phyloP scores from a whole-genome alignment of 2,113 vertebrate genomes.

The Gobiocypris rarus region DNA sequence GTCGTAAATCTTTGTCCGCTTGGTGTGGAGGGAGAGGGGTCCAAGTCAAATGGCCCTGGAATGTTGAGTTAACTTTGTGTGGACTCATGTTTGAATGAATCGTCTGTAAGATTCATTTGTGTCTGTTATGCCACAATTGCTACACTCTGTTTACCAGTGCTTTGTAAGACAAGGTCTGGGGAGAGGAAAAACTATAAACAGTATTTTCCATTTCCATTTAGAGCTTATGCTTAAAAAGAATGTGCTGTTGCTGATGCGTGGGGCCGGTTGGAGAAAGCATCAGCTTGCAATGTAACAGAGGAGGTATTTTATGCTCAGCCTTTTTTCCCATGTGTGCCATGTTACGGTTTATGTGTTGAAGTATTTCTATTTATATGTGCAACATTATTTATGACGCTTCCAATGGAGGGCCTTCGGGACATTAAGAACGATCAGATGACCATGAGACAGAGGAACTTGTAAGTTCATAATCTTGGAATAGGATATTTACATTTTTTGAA shows the following conservation, averaged over 20 bases:
- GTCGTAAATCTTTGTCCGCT: no score
- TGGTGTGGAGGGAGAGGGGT: no score
- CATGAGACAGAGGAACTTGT: no score
- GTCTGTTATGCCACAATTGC: no score
- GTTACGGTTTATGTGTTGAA: neutral
- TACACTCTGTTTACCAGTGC: neutral
- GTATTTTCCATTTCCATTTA: neutral
- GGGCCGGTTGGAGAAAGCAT: conserved; percentile 1
- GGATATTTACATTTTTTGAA: neutral
- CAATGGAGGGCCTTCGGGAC: neutral
- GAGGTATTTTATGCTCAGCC: neutral
- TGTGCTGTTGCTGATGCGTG: neutral
- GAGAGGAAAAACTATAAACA: neutral
- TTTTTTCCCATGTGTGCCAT: neutral
- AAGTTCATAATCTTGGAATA: no score
- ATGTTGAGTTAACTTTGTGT: no score
- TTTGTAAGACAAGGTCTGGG: neutral
- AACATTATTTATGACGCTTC: neutral
- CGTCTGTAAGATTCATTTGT: no score
- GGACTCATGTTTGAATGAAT: no score
- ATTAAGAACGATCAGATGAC: neutral
- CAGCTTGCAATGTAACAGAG: neutral
- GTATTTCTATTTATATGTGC: neutral
- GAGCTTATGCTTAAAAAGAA: neutral
- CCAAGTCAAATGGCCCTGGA: no score